Conservation (phyloP, 2,797 vertebrate genomes). For the Astyanax mexicanus region DNA sequence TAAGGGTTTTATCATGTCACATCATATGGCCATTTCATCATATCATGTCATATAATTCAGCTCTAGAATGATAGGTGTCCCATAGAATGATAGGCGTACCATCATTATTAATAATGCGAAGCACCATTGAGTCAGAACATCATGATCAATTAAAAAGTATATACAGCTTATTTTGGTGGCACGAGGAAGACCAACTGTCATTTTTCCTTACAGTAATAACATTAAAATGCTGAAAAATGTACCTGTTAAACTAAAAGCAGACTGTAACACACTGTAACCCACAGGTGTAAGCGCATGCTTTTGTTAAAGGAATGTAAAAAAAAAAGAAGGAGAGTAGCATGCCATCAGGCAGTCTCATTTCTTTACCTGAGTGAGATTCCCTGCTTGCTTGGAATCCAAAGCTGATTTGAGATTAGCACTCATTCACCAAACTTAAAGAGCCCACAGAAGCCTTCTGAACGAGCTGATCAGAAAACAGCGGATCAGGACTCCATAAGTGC, state of each 20-base stretch:
- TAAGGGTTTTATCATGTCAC: too few species aligned
- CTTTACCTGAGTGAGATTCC: conserved; percentile 79
- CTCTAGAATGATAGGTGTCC: too few species aligned
- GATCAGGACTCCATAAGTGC: neutral
- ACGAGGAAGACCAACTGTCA: too few species aligned
- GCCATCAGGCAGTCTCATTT: neutral
- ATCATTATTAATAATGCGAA: too few species aligned
- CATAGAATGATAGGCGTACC: too few species aligned
- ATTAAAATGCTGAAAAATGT: too few species aligned
- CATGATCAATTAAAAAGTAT: too few species aligned
- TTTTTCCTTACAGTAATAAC: too few species aligned
- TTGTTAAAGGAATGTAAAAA: neutral
- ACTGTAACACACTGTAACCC: neutral
- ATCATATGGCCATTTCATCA: too few species aligned
- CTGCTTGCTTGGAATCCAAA: conserved; percentile 79
- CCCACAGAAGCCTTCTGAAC: neutral
- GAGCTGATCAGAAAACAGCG: neutral
- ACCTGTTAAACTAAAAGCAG: neutral
- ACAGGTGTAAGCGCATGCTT: neutral
- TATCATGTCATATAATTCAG: too few species aligned
- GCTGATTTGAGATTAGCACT: conserved; percentile 69
- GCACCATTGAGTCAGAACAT: too few species aligned
- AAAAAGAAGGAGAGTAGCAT: neutral
- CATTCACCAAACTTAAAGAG: conserved; percentile 60
- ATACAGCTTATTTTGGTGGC: too few species aligned